phyloP scores from a whole-genome alignment of 2,113 vertebrate species.

The Chamaetylas fuelleborni region DNA sequence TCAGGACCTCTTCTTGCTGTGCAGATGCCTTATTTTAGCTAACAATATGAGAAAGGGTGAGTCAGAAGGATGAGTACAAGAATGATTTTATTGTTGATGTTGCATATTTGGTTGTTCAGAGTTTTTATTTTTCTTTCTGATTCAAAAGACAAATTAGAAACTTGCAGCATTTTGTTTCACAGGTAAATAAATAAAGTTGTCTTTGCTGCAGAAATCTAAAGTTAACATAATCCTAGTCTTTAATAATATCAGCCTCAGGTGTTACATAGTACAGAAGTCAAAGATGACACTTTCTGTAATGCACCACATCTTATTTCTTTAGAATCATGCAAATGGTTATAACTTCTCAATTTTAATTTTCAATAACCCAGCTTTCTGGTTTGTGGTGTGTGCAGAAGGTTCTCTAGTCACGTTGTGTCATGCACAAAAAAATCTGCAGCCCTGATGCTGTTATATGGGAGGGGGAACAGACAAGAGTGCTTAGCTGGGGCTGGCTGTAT shows the following conservation, averaged over 20 bases:
- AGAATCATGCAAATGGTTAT: not conserved
- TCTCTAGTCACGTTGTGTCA: not conserved
- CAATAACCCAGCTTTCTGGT: not conserved
- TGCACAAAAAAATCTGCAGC: not conserved
- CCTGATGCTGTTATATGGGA: not conserved
- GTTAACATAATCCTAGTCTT: not conserved
- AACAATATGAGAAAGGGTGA: not conserved
- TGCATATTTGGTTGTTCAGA: fast-evolving
- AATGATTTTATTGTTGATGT: not conserved
- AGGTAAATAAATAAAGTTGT: not conserved
- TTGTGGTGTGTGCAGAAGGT: not conserved
- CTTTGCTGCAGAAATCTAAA: not conserved
- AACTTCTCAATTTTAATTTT: not conserved
- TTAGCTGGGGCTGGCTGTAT: not conserved
- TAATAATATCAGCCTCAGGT: not conserved
- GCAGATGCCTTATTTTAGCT: not conserved
- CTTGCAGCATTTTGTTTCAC: not conserved
- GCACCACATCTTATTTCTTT: not conserved
- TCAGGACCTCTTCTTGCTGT: not conserved
- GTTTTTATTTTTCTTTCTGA: not conserved
- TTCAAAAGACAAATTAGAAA: not conserved
- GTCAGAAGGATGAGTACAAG: not conserved
- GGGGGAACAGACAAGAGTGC: not conserved
- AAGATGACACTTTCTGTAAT: not conserved
- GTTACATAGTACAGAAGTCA: not conserved